phyloP scores from a whole-genome alignment of 2,113 vertebrate genomes.

The Uropsilus gracilis region DNA sequence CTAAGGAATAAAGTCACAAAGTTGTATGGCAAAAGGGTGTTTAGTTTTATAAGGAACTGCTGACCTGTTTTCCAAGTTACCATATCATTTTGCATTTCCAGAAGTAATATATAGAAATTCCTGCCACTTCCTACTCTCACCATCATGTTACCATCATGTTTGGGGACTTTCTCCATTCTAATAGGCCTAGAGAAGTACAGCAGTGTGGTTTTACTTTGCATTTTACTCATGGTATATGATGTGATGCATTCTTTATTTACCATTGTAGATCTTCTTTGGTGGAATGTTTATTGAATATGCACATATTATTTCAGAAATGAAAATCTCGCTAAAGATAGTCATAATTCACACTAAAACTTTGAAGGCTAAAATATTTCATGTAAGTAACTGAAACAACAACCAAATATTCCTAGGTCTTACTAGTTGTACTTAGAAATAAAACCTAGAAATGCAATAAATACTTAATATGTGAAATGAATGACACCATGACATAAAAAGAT shows the following conservation, averaged over 20 bases:
- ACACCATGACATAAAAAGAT: background rate
- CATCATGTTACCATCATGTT: background rate
- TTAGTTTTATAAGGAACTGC: background rate
- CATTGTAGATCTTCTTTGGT: background rate
- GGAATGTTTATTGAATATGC: slow-evolving; percentile 21
- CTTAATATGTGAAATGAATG: background rate
- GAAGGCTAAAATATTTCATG: slow-evolving; percentile 53
- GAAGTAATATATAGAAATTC: background rate
- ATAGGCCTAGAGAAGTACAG: background rate
- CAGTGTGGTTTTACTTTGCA: background rate
- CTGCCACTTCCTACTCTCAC: background rate
- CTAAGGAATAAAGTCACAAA: background rate
- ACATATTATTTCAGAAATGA: slow-evolving; percentile 57
- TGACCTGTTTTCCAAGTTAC: background rate
- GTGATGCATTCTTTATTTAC: background rate
- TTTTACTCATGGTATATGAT: background rate
- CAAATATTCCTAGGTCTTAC: background rate
- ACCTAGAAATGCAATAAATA: background rate
- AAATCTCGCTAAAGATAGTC: slow-evolving; percentile 69
- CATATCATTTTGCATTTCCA: background rate
- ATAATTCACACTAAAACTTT: slow-evolving; percentile 54
- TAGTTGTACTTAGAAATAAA: background rate
- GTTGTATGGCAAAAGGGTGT: background rate
- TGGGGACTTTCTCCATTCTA: background rate
- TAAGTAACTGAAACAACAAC: slow-evolving; percentile 48